A percentile compares a stretch with the other conserved stretches of the same genome.
phyloP scores from a whole-genome alignment of 1,140 invertebrate species.

The Tetramorium parvispinum region DNA sequence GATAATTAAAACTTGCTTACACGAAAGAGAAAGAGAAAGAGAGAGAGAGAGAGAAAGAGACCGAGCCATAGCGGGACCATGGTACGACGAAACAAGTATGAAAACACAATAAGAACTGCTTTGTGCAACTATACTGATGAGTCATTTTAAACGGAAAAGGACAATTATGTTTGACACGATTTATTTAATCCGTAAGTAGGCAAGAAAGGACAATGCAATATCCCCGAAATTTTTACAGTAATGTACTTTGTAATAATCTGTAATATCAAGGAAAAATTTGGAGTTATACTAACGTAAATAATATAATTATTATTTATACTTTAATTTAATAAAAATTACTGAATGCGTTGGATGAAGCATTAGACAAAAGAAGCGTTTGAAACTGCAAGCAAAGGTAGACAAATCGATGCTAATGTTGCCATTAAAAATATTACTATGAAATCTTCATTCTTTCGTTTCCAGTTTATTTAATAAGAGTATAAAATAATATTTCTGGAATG shows the following conservation, averaged over 20 bases:
- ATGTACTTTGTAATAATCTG: neutral
- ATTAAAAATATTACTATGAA: neutral
- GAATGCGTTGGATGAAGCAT: neutral
- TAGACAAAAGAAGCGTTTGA: neutral
- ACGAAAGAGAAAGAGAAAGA: neutral
- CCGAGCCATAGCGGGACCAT: neutral
- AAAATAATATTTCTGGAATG: neutral
- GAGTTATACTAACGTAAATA: neutral
- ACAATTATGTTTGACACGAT: slow-evolving; percentile 16
- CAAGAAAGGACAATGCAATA: neutral
- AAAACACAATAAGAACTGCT: neutral
- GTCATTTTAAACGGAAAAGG: slow-evolving; percentile 25
- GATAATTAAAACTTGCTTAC: slow-evolving; percentile 34
- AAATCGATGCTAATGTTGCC: neutral
- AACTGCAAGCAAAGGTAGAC: neutral
- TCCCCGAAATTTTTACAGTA: neutral
- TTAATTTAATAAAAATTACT: neutral
- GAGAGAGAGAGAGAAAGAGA: neutral
- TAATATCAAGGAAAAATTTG: neutral
- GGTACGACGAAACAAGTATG: neutral
- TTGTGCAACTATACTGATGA: neutral
- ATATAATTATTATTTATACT: neutral
- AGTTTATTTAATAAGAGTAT: neutral
- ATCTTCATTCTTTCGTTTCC: slow-evolving; percentile 12
- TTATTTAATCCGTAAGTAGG: slow-evolving; percentile 21